Conservation (phyloP, 2,888 invertebrate genomes). For the Caenorhabditis parvicauda region DNA sequence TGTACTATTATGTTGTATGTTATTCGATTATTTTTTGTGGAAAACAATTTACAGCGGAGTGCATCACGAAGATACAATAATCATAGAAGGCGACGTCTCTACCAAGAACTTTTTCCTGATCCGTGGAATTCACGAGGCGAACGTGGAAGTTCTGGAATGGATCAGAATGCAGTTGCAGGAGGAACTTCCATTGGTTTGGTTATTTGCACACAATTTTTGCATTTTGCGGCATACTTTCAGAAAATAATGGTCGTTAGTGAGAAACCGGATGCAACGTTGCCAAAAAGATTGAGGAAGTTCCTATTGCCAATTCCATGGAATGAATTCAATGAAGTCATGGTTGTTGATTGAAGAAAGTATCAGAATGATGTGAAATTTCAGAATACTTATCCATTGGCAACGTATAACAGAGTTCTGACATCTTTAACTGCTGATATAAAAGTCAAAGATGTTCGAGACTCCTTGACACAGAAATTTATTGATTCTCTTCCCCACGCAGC, state of each 20-base stretch:
- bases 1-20: slow-evolving; percentile 27
- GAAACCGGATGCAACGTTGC: slow-evolving; percentile 1
- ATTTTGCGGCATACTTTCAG: no score
- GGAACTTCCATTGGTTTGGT: no score
- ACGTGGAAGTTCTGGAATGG: slow-evolving; percentile 16
- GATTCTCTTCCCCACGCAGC: slow-evolving; percentile 10
- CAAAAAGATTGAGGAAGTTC: slow-evolving; percentile 12
- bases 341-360: no score
- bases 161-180: no score
- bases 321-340: slow-evolving; percentile 2
- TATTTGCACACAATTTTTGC: no score
- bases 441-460: slow-evolving; percentile 16
- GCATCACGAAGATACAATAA: no score
- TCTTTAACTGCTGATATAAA: slow-evolving; percentile 15
- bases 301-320: slow-evolving; percentile 21
- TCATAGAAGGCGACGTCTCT: no score
- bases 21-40: not conserved
- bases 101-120: slow-evolving; percentile 18
- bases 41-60: no score
- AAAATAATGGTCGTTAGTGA: slow-evolving; percentile 15
- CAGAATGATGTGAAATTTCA: no score
- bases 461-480: slow-evolving; percentile 14
- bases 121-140: slow-evolving; percentile 15
- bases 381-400: slow-evolving; percentile 14
- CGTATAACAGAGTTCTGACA: slow-evolving; percentile 8